Conservation (phyloP, 2,113 vertebrate species). For the Onychostruthus taczanowskii region DNA sequence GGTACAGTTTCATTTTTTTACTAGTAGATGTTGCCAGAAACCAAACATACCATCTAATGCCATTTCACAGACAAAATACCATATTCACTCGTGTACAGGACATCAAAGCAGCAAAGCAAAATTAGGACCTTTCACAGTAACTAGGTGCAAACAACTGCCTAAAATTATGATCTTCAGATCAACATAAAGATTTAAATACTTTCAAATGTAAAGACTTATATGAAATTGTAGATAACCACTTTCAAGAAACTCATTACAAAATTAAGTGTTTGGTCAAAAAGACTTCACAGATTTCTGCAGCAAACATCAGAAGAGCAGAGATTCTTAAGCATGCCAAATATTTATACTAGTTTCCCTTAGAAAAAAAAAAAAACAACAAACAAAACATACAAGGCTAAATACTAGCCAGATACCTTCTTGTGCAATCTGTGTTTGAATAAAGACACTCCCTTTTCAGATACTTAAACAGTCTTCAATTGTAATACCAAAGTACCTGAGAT, state of each 20-base stretch:
- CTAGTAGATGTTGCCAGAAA: neutral
- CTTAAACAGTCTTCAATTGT: neutral
- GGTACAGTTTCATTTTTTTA: neutral
- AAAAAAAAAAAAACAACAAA: neutral
- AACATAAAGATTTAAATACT: neutral
- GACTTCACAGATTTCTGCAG: neutral
- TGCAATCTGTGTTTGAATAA: neutral
- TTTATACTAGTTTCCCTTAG: neutral
- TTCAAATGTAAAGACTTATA: neutral
- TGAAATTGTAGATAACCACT: neutral
- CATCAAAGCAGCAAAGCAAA: neutral
- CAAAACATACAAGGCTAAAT: neutral
- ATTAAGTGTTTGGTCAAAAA: neutral
- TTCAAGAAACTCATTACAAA: neutral
- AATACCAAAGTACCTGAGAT: neutral
- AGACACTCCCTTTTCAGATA: neutral
- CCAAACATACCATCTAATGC: neutral
- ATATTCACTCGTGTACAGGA: neutral
- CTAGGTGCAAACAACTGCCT: neutral
- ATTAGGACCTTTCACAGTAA: neutral
- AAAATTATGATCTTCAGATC: neutral
- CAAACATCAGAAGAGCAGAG: neutral
- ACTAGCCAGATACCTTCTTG: neutral
- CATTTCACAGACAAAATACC: neutral
- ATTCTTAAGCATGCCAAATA: neutral